phyloP scores from a whole-genome alignment of 92 coral and sea anemone genomes.

The Epizoanthus fatuus region DNA sequence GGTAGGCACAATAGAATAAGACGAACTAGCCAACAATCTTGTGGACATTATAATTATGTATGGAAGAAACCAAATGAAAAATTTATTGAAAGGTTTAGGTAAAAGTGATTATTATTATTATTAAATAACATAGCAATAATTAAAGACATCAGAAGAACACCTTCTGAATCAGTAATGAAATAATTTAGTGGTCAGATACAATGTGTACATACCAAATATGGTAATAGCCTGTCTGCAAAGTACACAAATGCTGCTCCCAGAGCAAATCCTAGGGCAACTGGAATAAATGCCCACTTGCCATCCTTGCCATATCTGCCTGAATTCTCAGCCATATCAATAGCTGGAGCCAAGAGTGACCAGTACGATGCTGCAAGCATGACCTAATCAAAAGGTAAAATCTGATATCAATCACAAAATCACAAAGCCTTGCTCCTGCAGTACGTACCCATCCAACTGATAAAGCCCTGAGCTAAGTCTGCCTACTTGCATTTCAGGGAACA shows the following conservation, averaged over 20 bases:
- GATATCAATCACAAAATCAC: no score
- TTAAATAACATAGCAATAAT: no score
- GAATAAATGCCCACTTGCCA: conserved; percentile 90
- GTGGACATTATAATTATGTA: no score
- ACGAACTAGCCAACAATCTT: no score
- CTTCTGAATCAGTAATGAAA: not conserved
- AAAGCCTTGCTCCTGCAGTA: no score
- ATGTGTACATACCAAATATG: conserved; percentile 92
- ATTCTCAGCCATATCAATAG: conserved; percentile 93
- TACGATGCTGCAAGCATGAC: conserved; percentile 99
- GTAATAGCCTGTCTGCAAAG: conserved; percentile 90
- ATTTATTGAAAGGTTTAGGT: no score
- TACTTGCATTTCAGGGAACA: no score
- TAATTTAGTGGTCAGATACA: not conserved
- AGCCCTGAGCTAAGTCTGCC: no score
- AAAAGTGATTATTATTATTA: no score
- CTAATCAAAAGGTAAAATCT: conserved; percentile 38
- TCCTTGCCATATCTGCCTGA: conserved; percentile 83
- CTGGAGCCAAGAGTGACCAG: conserved; percentile 98
- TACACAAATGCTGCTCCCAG: conserved; percentile 96
- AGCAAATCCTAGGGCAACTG: conserved; percentile 92
- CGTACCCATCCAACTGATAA: no score
- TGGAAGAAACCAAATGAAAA: no score
- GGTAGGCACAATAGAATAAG: no score
- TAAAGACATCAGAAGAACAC: not conserved